Conservation (phyloP, 35 echinoderm and acorn worm genomes). For the Ophioderma brevispina region DNA sequence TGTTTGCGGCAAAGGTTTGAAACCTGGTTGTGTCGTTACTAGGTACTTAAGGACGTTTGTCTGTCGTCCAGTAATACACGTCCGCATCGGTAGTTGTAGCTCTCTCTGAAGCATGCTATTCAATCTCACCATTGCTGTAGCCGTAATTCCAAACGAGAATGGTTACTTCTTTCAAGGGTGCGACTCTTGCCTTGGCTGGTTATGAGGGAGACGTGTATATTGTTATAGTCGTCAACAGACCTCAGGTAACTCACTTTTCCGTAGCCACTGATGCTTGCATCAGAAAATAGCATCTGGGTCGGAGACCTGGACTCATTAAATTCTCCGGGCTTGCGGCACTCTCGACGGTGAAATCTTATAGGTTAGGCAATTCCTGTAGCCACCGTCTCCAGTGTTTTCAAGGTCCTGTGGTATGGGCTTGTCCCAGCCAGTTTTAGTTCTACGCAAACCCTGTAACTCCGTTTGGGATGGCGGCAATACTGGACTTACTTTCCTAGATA, state of each 20-base stretch:
- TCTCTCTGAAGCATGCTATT: not conserved
- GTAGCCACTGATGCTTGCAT: not conserved
- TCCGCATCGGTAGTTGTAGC: not conserved
- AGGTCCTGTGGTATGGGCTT: too few relatives aligned
- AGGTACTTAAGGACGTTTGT: not conserved
- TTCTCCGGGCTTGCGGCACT: too few relatives aligned
- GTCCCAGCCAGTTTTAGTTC: too few relatives aligned
- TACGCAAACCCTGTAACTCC: too few relatives aligned
- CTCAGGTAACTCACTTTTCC: not conserved
- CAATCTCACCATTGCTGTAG: not conserved
- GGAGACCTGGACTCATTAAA: too few relatives aligned
- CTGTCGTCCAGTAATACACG: not conserved
- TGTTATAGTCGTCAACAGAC: not conserved
- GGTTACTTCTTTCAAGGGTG: not conserved
- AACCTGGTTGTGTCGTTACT: not conserved
- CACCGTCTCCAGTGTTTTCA: too few relatives aligned
- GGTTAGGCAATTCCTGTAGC: too few relatives aligned
- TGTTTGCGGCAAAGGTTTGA: not conserved
- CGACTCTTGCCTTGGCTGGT: not conserved
- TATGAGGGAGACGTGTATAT: not conserved
- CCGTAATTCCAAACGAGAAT: not conserved
- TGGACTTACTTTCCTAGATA: too few relatives aligned
- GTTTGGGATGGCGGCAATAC: too few relatives aligned
- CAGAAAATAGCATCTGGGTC: too few relatives aligned
- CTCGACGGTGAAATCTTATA: too few relatives aligned